Percentiles rank a stretch among this genome's conserved stretches.
phyloP scores from a whole-genome alignment of 2,888 invertebrate genomes.

The Platynereis dumerilii region DNA sequence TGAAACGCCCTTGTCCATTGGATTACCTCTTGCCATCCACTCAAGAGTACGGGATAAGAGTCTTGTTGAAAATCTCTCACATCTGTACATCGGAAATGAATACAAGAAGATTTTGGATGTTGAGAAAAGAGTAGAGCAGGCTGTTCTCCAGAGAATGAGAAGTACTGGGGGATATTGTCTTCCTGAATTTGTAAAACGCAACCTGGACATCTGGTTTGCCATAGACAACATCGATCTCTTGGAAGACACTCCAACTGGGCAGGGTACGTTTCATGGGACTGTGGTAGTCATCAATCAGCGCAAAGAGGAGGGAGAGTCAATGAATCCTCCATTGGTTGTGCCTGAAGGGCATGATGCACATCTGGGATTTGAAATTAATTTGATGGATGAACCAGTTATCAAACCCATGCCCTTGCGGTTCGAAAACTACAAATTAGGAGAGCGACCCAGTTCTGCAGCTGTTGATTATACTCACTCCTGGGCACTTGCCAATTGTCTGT shows the following conservation, averaged over 20 bases:
- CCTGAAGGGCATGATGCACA: conserved; percentile 28
- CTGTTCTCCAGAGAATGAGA: conserved; percentile 21
- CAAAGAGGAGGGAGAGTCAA: conserved; percentile 25
- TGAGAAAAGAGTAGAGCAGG: conserved; percentile 22
- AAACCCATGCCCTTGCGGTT: background rate
- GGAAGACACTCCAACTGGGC: conserved; percentile 24
- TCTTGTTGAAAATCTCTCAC: conserved; percentile 18
- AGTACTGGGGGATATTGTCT: conserved; percentile 27
- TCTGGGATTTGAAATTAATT: conserved; percentile 19
- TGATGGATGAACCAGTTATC: conserved; percentile 20
- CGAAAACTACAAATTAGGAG: background rate
- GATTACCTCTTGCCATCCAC: conserved; percentile 16
- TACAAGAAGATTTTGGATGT: conserved; percentile 20
- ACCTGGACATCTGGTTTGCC: conserved; percentile 33
- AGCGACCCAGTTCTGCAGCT: background rate
- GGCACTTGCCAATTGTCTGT: background rate
- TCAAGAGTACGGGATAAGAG: conserved; percentile 16
- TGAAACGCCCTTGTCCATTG: conserved; percentile 23
- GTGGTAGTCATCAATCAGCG: conserved; percentile 27
- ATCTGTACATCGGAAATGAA: conserved; percentile 17
- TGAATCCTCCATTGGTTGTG: conserved; percentile 24
- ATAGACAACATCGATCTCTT: conserved; percentile 33
- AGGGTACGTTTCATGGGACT: conserved; percentile 19
- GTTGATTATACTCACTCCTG: background rate
- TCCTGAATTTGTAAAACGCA: conserved; percentile 31